A percentile compares a stretch with the other conserved stretches of the same genome.
Conservation (phyloP, 2,888 invertebrate species). For the Nephrotoma appendiculata region DNA sequence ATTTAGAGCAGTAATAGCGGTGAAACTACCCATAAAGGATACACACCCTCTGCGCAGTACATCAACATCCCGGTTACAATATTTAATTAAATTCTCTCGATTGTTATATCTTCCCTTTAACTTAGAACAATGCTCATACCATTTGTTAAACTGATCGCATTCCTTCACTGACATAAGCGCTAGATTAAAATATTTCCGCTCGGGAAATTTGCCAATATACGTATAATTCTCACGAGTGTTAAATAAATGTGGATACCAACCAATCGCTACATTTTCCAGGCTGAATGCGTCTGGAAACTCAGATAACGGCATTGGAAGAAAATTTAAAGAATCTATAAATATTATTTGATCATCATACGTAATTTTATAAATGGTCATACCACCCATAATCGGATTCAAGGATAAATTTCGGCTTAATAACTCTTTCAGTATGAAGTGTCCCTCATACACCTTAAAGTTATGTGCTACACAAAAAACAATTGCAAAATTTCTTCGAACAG, state of each 20-base stretch:
- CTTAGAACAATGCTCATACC: not conserved
- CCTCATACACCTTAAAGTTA: not conserved
- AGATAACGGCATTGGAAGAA: constrained; percentile 12
- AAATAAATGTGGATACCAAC: constrained; percentile 16
- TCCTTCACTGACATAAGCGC: constrained; percentile 11
- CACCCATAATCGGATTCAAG: not conserved
- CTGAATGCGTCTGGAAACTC: constrained; percentile 14
- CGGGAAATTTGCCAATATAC: constrained; percentile 15
- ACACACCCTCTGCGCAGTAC: not conserved
- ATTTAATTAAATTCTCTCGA: not conserved
- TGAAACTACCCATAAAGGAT: not conserved
- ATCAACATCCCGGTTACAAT: not conserved
- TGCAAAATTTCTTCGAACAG: not conserved
- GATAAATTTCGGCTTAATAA: not conserved
- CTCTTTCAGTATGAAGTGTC: not conserved
- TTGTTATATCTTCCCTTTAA: not conserved
- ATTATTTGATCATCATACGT: not conserved
- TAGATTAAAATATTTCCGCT: constrained; percentile 12
- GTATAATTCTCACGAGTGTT: constrained; percentile 16
- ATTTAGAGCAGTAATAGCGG: not conserved
- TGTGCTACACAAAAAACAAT: not conserved
- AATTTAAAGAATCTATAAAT: constrained; percentile 8
- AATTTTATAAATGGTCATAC: not conserved
- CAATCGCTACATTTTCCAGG: constrained; percentile 14
- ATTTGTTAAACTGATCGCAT: not conserved